Evolutionary conservation across 2,113 vertebrate species (phyloP).

Genomic region (Neogobius melanostomus): DNA sequence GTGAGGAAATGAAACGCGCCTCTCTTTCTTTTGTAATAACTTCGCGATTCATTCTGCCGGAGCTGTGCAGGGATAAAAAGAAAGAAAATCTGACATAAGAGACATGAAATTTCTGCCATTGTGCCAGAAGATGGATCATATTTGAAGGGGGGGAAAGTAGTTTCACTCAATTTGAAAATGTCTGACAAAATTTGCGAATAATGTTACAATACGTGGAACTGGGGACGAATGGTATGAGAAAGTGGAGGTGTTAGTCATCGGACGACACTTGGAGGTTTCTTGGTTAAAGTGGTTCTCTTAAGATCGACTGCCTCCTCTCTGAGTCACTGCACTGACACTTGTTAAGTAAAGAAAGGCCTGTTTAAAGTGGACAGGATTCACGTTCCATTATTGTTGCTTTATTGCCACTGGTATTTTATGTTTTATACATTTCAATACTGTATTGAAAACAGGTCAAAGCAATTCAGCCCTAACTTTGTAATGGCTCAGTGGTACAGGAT

Average conservation of each 20-base stretch:
- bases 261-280: neutral
- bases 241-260: neutral
- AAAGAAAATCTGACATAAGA: slow-evolving; percentile 5
- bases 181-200: neutral
- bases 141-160: neutral
- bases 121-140: neutral
- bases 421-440: too few species aligned
- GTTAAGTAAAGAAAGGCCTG: neutral
- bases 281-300: neutral
- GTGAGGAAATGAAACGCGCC: slow-evolving; percentile 61
- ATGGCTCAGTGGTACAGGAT: too few species aligned
- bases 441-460: too few species aligned
- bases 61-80: neutral
- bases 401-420: too few species aligned
- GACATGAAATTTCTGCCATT: slow-evolving; percentile 4
- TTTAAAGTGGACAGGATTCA: neutral
- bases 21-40: slow-evolving; percentile 37
- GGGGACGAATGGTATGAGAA: neutral
- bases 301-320: neutral
- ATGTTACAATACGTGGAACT: neutral
- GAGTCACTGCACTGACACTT: neutral
- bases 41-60: slow-evolving; percentile 30
- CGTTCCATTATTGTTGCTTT: too few species aligned
- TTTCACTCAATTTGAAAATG: neutral
- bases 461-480: too few species aligned